Evolutionary conservation across 2,888 invertebrate genomes (phyloP), one percentile per base, ranked within the genome.

Genomic region (Calephelis perditalis): DNA sequence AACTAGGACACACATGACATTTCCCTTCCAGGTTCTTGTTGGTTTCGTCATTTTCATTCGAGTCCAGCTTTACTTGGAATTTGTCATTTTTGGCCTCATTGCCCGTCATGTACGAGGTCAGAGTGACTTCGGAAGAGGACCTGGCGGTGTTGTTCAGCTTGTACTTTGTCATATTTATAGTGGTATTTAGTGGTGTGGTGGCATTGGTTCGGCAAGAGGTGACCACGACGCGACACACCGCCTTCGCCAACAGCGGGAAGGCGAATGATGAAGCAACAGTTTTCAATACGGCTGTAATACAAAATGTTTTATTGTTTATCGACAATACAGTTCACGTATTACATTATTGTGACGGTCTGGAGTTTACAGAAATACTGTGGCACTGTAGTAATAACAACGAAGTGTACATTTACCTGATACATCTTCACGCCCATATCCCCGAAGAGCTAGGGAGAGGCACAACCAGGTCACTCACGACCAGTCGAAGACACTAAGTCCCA

Each of bases 151-250:
- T 89, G 73, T 89, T 91, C 70, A 92, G 71, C 71, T 91, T 92
- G 74, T 92, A 92, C 73, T 92, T 92, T 59, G 92, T 91, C 92
- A 92, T 92, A 7, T 40, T 40, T 40, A 40, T 4, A 12, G 44
- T 56, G 58, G 57, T 52, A 58, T 40, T 6, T 59, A 57, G 61
- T 63, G 58, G 45, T 58, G 60, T 12, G 36, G 11, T 35, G 9
- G 7, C 47, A 35, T 11, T 63, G 54, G 56, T 7, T 26, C 56
- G 56, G 26, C 4, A 4, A 40, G 40, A 7, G 40, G 40, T 40
- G 40, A 40, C 40, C 40, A 40, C 40, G 49, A 26, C 49, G 52
- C 52, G 35, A 35, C 52, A 35, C 36, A 35, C 52, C 35, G 52
- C 35, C 35, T 52, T 35, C 52, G 49, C 10, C 26, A 26, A 15